phyloP scores from a whole-genome alignment of 2,113 vertebrate species.

The Thymallus thymallus region DNA sequence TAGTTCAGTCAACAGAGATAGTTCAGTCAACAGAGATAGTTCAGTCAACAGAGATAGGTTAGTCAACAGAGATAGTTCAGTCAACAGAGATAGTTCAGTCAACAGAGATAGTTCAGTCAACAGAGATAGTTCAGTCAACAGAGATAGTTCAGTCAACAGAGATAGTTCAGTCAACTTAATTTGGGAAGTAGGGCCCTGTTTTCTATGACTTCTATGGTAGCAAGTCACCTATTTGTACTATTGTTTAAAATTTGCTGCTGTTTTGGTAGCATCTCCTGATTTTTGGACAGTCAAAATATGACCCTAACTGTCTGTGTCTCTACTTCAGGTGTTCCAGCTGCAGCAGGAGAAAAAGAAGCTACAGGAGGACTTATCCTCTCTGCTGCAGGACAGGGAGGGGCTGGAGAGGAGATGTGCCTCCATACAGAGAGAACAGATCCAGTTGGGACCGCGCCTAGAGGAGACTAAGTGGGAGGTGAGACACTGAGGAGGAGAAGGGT shows the following conservation, averaged over 20 bases:
- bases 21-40: no score
- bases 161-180: no score
- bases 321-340: conserved; percentile 85
- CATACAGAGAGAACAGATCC: conserved; percentile 90
- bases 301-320: conserved; percentile 5
- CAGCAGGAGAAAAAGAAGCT: conserved; percentile 96
- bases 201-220: background rate
- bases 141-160: no score
- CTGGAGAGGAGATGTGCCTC: conserved; percentile 88
- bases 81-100: no score
- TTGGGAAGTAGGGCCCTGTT: no score
- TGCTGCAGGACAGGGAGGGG: conserved; percentile 90
- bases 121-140: no score
- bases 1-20: no score
- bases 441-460: conserved; percentile 91
- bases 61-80: no score
- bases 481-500: background rate
- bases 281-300: background rate
- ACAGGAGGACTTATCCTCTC: conserved; percentile 91
- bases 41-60: no score
- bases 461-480: conserved; percentile 98
- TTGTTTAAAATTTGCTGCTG: background rate
- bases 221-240: background rate
- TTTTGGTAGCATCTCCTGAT: background rate
- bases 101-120: no score